phyloP scores from a whole-genome alignment of 1,140 invertebrate genomes.

The Panagrolaimus sp. region DNA sequence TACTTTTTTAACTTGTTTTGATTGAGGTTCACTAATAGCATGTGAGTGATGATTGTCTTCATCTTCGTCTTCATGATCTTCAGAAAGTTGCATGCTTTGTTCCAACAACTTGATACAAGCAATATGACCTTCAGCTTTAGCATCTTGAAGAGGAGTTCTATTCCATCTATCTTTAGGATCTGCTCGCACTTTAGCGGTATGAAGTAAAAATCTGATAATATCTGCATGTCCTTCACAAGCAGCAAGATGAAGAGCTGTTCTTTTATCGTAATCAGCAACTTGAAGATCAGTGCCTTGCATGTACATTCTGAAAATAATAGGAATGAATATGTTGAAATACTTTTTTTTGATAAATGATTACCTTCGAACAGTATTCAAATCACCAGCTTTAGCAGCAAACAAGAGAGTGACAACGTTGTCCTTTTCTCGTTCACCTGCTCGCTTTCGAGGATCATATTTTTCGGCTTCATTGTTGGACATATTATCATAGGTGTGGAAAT shows the following conservation, averaged over 20 bases:
- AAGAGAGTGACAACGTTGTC: constrained; percentile 68
- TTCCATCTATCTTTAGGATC: constrained; percentile 69
- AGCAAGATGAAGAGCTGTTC: constrained; percentile 46
- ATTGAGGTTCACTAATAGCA: no score
- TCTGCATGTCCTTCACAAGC: constrained; percentile 72
- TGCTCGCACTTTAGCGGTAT: constrained; percentile 62
- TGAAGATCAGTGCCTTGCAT: constrained; percentile 27
- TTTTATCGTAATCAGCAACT: constrained; percentile 63
- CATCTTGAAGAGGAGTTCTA: constrained; percentile 23
- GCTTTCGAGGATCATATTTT: constrained; percentile 74
- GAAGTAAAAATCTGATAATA: constrained; percentile 80
- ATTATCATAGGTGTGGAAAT: constrained; percentile 48
- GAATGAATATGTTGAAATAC: no score
- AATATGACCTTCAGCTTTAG: constrained; percentile 19
- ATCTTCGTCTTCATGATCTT: constrained; percentile 5
- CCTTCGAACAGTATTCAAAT: constrained; percentile 77
- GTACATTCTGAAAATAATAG: constrained; percentile 47
- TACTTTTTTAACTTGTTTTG: no score
- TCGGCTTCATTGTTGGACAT: constrained; percentile 82
- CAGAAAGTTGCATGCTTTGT: constrained; percentile 18
- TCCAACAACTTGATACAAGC: background rate
- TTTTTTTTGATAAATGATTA: background rate
- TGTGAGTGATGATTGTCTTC: no score
- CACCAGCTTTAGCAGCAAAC: constrained; percentile 84
- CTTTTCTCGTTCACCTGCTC: constrained; percentile 82